phyloP scores from a whole-genome alignment of 1,140 invertebrate species.

The Carposina sasakii region DNA sequence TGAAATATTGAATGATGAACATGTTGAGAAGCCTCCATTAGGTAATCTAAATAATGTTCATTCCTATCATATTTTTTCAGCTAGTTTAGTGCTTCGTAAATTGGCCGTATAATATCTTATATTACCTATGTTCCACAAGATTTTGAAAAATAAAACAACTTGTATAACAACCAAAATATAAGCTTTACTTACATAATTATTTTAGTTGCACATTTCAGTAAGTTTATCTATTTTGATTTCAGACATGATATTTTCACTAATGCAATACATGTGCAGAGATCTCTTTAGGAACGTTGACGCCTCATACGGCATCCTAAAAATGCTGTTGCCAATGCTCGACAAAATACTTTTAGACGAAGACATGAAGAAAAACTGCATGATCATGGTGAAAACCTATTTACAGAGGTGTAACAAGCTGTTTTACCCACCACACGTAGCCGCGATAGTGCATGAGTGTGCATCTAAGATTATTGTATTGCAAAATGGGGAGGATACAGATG shows the following conservation, averaged over 20 bases:
- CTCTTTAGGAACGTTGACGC: slow-evolving; percentile 44
- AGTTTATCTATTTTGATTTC: slow-evolving; percentile 26
- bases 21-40: slow-evolving; percentile 33
- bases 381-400: slow-evolving; percentile 55
- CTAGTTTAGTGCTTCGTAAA: too few relatives aligned
- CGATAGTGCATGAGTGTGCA: slow-evolving; percentile 48
- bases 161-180: too few relatives aligned
- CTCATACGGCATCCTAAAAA: slow-evolving; percentile 32
- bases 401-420: slow-evolving; percentile 40
- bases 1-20: slow-evolving; percentile 31
- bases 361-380: slow-evolving; percentile 49
- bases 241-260: slow-evolving; percentile 45
- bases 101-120: too few relatives aligned
- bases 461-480: slow-evolving; percentile 34
- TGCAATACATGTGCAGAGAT: slow-evolving; percentile 48
- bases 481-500: slow-evolving; percentile 26
- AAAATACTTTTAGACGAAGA: slow-evolving; percentile 26
- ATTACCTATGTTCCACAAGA: too few relatives aligned
- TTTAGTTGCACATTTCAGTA: not conserved
- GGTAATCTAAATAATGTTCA: slow-evolving; percentile 30
- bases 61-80: too few relatives aligned
- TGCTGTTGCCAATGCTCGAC: slow-evolving; percentile 38
- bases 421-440: slow-evolving; percentile 45
- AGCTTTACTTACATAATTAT: too few relatives aligned
- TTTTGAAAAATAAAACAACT: too few relatives aligned